A percentile compares a stretch with the other conserved stretches of the same genome.
Conservation (phyloP, 2,888 invertebrate species). For the Melieria crassipennis region DNA sequence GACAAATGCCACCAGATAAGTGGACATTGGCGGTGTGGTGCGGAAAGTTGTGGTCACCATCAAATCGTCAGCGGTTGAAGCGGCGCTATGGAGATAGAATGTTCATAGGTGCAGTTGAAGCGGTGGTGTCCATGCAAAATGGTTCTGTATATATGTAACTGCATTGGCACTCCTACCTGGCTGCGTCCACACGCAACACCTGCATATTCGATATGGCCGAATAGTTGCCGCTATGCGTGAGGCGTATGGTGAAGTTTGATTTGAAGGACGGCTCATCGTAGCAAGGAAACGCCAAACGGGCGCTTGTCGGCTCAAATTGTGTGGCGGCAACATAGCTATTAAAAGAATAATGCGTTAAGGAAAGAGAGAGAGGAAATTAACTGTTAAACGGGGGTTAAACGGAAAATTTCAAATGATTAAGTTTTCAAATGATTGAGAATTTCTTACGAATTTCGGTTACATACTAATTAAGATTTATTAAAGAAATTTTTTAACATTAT, state of each 20-base stretch:
- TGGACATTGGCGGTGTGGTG: slow-evolving; percentile 75
- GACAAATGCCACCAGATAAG: slow-evolving; percentile 85
- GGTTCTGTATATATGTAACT: neutral
- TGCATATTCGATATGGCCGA: slow-evolving; percentile 64
- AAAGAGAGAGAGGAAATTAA: too few relatives aligned
- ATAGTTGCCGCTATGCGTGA: slow-evolving; percentile 68
- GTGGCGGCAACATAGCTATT: slow-evolving; percentile 70
- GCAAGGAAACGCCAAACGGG: slow-evolving; percentile 78
- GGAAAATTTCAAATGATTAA: neutral
- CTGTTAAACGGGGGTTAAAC: neutral
- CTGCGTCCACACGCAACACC: slow-evolving; percentile 35
- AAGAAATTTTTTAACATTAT: too few relatives aligned
- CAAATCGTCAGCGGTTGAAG: slow-evolving; percentile 15
- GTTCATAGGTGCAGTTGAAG: neutral
- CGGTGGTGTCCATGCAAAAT: neutral
- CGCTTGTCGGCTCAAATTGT: slow-evolving; percentile 75
- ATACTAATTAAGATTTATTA: too few relatives aligned
- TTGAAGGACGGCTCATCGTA: slow-evolving; percentile 80
- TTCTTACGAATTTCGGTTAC: too few relatives aligned
- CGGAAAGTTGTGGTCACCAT: slow-evolving; percentile 65
- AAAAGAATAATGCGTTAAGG: too few relatives aligned
- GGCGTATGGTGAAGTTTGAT: slow-evolving; percentile 73
- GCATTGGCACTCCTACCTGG: neutral
- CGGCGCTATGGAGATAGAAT: neutral
- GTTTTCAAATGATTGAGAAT: neutral